phyloP scores from a whole-genome alignment of 2,113 vertebrate species.

The Sinocyclocheilus rhinocerous region DNA sequence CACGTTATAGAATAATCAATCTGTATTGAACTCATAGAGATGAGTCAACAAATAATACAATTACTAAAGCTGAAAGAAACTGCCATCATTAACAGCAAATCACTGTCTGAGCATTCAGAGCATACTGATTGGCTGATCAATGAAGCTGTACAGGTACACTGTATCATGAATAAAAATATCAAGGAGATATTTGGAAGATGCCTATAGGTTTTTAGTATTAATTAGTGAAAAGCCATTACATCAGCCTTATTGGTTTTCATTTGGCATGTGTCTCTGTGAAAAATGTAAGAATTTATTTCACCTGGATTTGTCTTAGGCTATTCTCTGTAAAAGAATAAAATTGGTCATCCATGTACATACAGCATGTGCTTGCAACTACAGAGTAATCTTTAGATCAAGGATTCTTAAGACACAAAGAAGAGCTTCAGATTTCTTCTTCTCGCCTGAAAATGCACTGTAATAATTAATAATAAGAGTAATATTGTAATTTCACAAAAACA shows the following conservation, averaged over 20 bases:
- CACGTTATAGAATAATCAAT: conserved; percentile 11
- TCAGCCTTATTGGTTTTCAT: not conserved
- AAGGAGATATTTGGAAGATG: not conserved
- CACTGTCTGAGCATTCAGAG: not conserved
- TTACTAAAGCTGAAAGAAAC: conserved; percentile 13
- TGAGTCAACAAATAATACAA: not conserved
- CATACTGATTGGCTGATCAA: conserved; percentile 15
- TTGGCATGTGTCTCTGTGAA: not conserved
- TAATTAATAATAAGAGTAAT: not conserved
- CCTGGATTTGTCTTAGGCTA: not conserved
- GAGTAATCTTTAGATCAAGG: not conserved
- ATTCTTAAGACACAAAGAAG: not conserved
- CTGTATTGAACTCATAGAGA: conserved; percentile 23
- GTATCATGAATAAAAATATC: not conserved
- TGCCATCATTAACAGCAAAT: not conserved
- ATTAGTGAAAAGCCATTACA: conserved; percentile 47
- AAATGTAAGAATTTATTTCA: not conserved
- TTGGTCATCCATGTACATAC: not conserved
- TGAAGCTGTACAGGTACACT: not conserved
- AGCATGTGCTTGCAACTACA: not conserved
- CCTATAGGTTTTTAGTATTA: not conserved
- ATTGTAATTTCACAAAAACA: not conserved
- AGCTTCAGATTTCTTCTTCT: not conserved
- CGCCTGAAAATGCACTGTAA: not conserved
- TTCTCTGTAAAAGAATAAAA: not conserved